phyloP scores from a whole-genome alignment of 30 jellyfish, hydroid and myxozoan genomes.

The Hydractinia echinata region DNA sequence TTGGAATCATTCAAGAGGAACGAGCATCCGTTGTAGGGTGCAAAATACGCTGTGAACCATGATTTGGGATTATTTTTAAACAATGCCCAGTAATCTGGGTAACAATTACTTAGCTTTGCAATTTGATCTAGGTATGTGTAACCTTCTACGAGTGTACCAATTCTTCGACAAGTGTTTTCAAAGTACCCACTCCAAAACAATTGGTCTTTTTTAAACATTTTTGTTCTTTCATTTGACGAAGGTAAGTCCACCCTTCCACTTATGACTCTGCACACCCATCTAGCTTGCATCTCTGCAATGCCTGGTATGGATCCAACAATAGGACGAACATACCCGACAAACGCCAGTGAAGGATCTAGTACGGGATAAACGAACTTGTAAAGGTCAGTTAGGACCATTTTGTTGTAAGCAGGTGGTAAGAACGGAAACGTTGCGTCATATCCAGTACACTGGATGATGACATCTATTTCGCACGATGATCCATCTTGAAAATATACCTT shows the following conservation, averaged over 20 bases:
- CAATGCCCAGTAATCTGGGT: conserved; percentile 73
- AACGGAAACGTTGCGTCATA: conserved; percentile 58
- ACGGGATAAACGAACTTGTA: conserved; percentile 59
- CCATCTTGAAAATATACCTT: conserved; percentile 56
- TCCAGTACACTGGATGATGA: conserved; percentile 79
- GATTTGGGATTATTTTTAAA: conserved; percentile 60
- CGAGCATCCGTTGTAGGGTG: conserved; percentile 77
- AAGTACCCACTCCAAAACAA: conserved; percentile 63
- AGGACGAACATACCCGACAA: conserved; percentile 78
- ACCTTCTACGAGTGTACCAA: conserved; percentile 77
- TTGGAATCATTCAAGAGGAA: conserved; percentile 62
- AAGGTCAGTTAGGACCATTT: conserved; percentile 35
- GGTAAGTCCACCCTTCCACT: conserved; percentile 50
- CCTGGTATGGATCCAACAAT: conserved; percentile 88
- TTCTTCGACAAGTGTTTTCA: conserved; percentile 59
- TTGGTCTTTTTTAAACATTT: conserved; percentile 43
- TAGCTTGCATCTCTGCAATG: conserved; percentile 75
- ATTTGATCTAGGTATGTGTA: conserved; percentile 65
- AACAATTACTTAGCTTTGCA: conserved; percentile 56
- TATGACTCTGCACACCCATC: conserved; percentile 69
- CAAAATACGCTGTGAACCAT: conserved; percentile 61
- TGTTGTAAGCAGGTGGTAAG: conserved; percentile 25
- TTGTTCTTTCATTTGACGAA: conserved; percentile 17
- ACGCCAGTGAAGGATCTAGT: conserved; percentile 66
- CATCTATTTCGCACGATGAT: conserved; percentile 44